Base-by-base conservation (phyloP, 2,888 invertebrate species). In the Vesta saturnalis region DNA sequence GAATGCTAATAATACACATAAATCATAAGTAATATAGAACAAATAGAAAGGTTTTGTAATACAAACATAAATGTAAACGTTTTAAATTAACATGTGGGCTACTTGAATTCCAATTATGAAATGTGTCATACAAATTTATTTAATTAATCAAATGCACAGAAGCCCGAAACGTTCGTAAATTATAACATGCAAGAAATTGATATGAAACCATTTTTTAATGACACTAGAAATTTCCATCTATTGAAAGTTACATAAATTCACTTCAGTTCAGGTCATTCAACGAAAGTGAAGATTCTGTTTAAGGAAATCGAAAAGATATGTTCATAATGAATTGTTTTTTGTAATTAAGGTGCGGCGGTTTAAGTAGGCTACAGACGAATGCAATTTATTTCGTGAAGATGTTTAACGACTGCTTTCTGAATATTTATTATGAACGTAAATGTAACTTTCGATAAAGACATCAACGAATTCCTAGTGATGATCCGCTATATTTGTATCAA, bases 351-450 rank as follows among this genome's bases (percentile, higher is more conserved):
- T 67, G 66, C 57, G 61, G 47, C 60, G 10, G 19, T 18, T 23
- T 56, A 67, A 57, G 61, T 67, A 67, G 66, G 66, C 61, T 67
- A 66, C 56, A 60, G 56, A 66, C 60, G 65, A 60, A 61, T 49
- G 61, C 61, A 52, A 67, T 67, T 66, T 66, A 60, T 66, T 67
- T 61, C 46, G 54, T 59, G 46, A 46, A 22, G 66, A 67, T 60
- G 65, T 39, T 12, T 39, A n/a, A 39, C 23, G 23, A 23, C 23
- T 8, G 23, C 8, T 23, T 8, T 23, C 23, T 23, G 23, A 3
- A 23, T 23, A 23, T 23, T 23, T 23, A 23, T 23, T 23, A 23
- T 23, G 8, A 8, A 8, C 23, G 23, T 23, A 23, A 23, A 23
- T 8, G 23, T 23, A 23, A 23, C 23, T 23, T 23, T 23, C 23